These are phyloP conservation scores for Jordanella pulchra DNA, from an alignment of 2,797 vertebrate species.

Conservation along the genomic window DNA sequence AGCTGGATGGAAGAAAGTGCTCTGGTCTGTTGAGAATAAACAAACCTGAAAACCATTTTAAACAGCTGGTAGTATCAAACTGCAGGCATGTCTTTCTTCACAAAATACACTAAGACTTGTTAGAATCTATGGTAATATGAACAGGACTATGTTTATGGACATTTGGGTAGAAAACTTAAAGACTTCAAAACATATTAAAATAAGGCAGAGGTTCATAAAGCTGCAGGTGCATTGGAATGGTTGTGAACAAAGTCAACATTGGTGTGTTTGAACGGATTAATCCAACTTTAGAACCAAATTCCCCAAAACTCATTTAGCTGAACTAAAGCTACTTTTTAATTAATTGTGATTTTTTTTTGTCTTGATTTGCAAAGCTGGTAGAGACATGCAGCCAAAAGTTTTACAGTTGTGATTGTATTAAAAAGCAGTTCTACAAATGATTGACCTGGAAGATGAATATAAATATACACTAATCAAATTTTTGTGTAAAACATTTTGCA, in stretches of 20 bases:
- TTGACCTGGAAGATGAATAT: no score
- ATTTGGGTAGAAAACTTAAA: not conserved
- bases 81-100: not conserved
- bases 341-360: no score
- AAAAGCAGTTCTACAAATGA: no score
- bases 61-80: not conserved
- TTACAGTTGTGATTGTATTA: no score
- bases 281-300: not conserved
- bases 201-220: not conserved
- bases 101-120: not conserved
- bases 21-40: no score
- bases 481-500: no score
- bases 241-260: not conserved
- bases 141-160: not conserved
- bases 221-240: not conserved
- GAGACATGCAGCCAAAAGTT: no score
- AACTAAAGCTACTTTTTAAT: no score
- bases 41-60: not conserved
- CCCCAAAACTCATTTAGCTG: no score
- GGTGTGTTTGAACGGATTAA: not conserved
- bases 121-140: not conserved
- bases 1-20: not conserved
- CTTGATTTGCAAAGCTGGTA: no score
- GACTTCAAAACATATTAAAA: not conserved
- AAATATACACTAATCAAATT: no score